A percentile compares a stretch with the other conserved stretches of the same genome.
Conservation (phyloP, 2,888 invertebrate genomes). For the Dynastes maya region DNA sequence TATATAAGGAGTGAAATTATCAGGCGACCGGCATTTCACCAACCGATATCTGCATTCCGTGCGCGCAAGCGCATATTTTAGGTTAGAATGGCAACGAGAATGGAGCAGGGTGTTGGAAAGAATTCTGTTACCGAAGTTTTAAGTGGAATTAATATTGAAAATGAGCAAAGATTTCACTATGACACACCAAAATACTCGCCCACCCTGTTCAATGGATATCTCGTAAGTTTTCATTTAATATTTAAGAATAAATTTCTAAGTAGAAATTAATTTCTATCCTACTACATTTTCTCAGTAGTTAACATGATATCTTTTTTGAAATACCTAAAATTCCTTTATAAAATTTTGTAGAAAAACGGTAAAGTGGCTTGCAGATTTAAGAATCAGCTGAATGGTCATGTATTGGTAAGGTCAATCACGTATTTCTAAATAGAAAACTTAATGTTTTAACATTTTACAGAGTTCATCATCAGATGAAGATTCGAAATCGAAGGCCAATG, state of each 20-base stretch:
- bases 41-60: slow-evolving; percentile 44
- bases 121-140: slow-evolving; percentile 56
- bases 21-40: slow-evolving; percentile 52
- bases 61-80: slow-evolving; percentile 55
- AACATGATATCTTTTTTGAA: neutral
- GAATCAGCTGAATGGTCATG: slow-evolving; percentile 51
- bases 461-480: slow-evolving; percentile 56
- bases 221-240: slow-evolving; percentile 54
- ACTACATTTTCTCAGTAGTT: slow-evolving; percentile 10
- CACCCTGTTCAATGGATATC: slow-evolving; percentile 57
- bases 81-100: slow-evolving; percentile 58
- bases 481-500: slow-evolving; percentile 37
- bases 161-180: slow-evolving; percentile 45
- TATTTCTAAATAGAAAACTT: neutral
- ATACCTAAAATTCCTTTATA: neutral
- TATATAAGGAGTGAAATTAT: slow-evolving; percentile 50
- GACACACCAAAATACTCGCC: slow-evolving; percentile 52
- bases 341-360: slow-evolving; percentile 49
- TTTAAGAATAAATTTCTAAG: neutral
- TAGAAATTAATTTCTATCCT: neutral
- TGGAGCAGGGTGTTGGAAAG: slow-evolving; percentile 57
- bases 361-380: slow-evolving; percentile 48
- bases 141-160: slow-evolving; percentile 56
- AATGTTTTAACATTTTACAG: slow-evolving; percentile 47
- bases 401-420: slow-evolving; percentile 47